Evolutionary conservation across 1,140 invertebrate genomes (phyloP).

Genomic region (Penaeus vannamei): DNA sequence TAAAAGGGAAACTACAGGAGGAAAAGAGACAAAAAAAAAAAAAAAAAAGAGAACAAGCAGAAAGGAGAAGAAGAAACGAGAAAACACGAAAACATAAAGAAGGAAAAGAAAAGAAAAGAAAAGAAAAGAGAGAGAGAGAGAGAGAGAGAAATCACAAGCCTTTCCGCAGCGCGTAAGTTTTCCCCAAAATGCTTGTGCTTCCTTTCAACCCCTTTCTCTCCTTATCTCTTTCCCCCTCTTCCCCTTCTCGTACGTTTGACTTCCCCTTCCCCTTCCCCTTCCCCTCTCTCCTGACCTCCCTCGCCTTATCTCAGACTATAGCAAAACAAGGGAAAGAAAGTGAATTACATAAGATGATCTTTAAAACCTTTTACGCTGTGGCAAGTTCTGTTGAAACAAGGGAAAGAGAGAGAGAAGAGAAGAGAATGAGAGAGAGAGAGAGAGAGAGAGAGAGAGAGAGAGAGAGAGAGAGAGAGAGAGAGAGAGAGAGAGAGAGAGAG

Average conservation of each 20-base stretch:
- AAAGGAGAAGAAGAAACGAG: no score
- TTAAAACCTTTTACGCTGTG: neutral
- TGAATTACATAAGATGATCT: neutral
- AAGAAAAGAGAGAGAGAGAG: no score
- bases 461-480: neutral
- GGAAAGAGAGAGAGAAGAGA: neutral
- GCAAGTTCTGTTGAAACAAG: neutral
- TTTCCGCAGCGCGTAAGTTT: no score
- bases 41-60: no score
- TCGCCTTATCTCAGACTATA: neutral
- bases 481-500: neutral
- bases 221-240: neutral
- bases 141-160: no score
- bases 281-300: neutral
- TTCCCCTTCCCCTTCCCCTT: slow-evolving; percentile 12
- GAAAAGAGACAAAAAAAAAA: no score
- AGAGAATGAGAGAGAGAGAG: neutral
- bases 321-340: neutral
- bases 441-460: neutral
- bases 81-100: no score
- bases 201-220: neutral
- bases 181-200: neutral
- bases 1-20: no score
- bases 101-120: no score
- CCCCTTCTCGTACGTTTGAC: neutral